These are phyloP conservation scores for Athalia cordata DNA, from an alignment of 2,888 invertebrate genomes.

Conservation along the genomic window DNA sequence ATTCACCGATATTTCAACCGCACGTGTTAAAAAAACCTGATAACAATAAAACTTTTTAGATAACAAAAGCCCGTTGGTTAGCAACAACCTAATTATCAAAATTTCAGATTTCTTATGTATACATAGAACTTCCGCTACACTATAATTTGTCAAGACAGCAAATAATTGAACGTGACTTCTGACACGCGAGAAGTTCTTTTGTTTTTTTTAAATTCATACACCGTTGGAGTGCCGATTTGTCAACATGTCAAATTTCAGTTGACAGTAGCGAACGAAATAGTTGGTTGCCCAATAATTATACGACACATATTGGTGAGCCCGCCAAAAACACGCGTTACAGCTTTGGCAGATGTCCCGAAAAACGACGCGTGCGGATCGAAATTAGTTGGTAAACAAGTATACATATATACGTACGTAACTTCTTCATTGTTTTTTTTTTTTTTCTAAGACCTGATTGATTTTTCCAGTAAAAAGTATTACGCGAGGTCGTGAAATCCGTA, in stretches of 20 bases:
- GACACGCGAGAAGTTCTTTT: no score
- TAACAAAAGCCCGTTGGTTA: neutral
- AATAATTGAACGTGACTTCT: no score
- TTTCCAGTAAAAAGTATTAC: no score
- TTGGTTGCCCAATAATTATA: no score
- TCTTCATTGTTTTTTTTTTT: neutral
- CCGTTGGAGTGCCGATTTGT: no score
- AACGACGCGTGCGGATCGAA: neutral
- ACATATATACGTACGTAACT: conserved; percentile 17
- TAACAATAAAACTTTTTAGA: neutral
- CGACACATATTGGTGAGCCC: neutral
- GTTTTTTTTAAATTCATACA: no score
- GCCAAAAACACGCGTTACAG: neutral
- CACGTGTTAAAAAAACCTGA: neutral
- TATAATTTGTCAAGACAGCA: no score
- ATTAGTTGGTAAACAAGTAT: neutral
- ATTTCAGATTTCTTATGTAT: no score
- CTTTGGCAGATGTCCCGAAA: conserved; percentile 19
- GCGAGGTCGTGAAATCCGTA: neutral
- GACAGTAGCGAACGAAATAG: no score
- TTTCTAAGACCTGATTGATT: neutral
- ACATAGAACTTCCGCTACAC: no score
- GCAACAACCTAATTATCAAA: no score
- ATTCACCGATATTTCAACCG: neutral
- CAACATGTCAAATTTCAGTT: no score